These are phyloP conservation scores for Xiphorhynchus erythropygius DNA, from an alignment of 2,797 vertebrate species.

Conservation along the genomic window DNA sequence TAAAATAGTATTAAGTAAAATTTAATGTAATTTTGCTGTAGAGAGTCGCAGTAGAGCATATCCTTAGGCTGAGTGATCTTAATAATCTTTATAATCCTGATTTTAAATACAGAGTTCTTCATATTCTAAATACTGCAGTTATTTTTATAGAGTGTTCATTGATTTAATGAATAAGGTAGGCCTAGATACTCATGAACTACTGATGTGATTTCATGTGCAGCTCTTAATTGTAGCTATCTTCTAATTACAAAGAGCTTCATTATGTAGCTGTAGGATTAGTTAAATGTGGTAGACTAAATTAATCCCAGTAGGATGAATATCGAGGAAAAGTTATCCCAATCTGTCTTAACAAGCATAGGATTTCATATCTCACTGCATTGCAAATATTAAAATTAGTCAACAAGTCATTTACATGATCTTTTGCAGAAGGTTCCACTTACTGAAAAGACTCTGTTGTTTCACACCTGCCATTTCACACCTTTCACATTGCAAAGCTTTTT, in stretches of 20 bases:
- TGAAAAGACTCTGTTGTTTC: background rate
- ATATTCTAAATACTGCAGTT: background rate
- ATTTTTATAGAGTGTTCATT: background rate
- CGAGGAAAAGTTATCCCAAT: background rate
- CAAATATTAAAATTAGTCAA: conserved; percentile 9
- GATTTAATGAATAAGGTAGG: background rate
- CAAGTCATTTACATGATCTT: background rate
- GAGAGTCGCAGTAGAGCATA: background rate
- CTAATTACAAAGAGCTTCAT: background rate
- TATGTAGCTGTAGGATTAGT: background rate
- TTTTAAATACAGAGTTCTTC: background rate
- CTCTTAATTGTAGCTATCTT: background rate
- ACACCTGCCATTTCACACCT: background rate
- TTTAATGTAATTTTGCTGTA: background rate
- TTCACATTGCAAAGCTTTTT: background rate
- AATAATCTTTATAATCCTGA: background rate
- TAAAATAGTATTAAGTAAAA: background rate
- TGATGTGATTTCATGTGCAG: background rate
- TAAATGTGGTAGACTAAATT: background rate
- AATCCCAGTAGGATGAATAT: background rate
- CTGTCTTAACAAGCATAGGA: background rate
- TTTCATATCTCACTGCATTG: background rate
- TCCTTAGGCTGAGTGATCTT: background rate
- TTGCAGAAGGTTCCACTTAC: background rate
- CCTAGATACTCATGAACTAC: background rate